Conservation (phyloP, 2,113 vertebrate genomes). For the Melanerpes aurifrons region DNA sequence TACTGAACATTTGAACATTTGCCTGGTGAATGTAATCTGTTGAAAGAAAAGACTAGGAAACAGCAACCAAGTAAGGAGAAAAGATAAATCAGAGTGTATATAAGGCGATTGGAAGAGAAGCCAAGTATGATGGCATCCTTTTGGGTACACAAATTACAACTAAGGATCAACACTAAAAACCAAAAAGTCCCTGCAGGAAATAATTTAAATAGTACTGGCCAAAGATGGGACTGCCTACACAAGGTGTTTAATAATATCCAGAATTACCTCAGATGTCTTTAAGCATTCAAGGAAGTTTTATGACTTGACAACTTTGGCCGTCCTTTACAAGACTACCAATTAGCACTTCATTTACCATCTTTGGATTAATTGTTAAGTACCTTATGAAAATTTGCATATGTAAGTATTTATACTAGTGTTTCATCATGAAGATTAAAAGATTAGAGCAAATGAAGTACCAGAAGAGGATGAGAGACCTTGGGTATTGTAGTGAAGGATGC, state of each 20-base stretch:
- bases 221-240: not conserved
- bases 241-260: not conserved
- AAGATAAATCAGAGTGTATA: not conserved
- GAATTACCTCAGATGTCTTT: not conserved
- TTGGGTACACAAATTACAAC: not conserved
- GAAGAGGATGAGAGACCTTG: not conserved
- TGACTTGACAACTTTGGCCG: not conserved
- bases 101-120: not conserved
- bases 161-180: slow-evolving; percentile 9
- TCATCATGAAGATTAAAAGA: not conserved
- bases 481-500: too few species aligned
- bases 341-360: not conserved
- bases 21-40: not conserved
- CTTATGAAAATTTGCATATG: not conserved
- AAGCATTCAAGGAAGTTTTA: not conserved
- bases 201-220: not conserved
- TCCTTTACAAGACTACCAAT: not conserved
- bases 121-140: not conserved
- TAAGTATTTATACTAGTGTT: not conserved
- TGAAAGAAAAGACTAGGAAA: not conserved
- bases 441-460: not conserved
- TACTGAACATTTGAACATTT: not conserved
- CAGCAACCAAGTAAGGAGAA: not conserved
- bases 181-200: not conserved
- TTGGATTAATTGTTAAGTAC: not conserved